Evolutionary conservation across 2,113 vertebrate species (phyloP).

Genomic region (Odocoileus hemionus): DNA sequence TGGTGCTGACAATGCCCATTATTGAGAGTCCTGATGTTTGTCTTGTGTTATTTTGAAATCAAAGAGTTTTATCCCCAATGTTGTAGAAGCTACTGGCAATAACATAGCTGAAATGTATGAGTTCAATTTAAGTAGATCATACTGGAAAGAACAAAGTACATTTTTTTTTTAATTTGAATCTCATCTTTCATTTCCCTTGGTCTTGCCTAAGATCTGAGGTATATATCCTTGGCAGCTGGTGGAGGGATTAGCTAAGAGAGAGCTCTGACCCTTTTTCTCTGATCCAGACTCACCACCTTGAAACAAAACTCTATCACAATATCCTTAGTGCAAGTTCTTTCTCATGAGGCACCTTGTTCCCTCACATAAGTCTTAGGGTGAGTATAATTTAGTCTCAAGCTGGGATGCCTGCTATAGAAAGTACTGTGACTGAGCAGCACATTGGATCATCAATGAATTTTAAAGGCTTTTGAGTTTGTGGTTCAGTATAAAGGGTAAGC

Average conservation of each 20-base stretch:
- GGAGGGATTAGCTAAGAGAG: not conserved
- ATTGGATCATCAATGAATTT: not conserved
- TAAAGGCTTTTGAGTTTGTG: conserved; percentile 32
- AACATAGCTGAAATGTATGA: not conserved
- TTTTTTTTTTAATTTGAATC: not conserved
- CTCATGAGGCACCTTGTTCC: not conserved
- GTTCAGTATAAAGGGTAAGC: conserved; percentile 25
- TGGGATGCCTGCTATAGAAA: not conserved
- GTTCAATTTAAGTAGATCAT: not conserved
- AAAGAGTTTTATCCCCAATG: not conserved
- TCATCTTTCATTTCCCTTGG: not conserved
- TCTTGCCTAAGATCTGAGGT: not conserved
- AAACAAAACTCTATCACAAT: conserved; percentile 20
- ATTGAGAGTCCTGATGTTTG: not conserved
- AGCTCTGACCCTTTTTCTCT: not conserved
- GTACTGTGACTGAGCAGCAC: not conserved
- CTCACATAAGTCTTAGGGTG: conserved; percentile 8
- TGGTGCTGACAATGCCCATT: not conserved
- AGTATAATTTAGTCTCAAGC: conserved; percentile 34
- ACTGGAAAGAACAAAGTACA: not conserved
- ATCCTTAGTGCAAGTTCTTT: not conserved
- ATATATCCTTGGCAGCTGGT: not conserved
- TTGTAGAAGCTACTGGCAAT: not conserved
- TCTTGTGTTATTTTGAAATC: not conserved
- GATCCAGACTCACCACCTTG: conserved; percentile 2